Evolutionary conservation across 2,888 invertebrate species (phyloP).

Genomic region (Gandaritis pyraliata): DNA sequence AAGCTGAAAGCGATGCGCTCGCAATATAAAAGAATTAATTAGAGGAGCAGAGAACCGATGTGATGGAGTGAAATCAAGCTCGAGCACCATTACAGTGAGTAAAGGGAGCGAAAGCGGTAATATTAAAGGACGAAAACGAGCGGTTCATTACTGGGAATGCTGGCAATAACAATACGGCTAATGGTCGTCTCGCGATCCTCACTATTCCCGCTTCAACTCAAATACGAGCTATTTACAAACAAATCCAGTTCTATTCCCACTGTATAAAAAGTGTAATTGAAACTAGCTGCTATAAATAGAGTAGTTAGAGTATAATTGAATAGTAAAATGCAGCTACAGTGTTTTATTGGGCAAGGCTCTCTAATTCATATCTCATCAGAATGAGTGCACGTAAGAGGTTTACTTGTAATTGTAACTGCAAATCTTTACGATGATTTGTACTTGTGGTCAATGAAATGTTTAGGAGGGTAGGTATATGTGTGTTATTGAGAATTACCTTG

Average conservation of each 20-base stretch:
- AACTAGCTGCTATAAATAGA: conserved; percentile 44
- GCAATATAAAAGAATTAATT: conserved; percentile 69
- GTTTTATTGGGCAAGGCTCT: conserved; percentile 57
- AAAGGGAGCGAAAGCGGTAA: conserved; percentile 72
- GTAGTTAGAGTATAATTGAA: conserved; percentile 41
- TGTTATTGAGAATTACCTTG: too few species aligned
- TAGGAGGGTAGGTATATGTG: too few species aligned
- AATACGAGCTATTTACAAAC: conserved; percentile 63
- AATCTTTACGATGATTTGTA: too few species aligned
- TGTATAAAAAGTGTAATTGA: conserved; percentile 34
- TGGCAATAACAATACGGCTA: conserved; percentile 82
- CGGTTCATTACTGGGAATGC: conserved; percentile 80
- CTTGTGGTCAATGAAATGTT: too few species aligned
- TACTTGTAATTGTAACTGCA: not conserved
- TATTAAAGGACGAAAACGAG: conserved; percentile 81
- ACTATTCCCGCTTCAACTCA: conserved; percentile 69
- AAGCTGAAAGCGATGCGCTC: conserved; percentile 47
- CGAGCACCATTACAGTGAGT: conserved; percentile 67
- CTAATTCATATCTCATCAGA: conserved; percentile 12
- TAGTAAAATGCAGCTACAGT: conserved; percentile 42
- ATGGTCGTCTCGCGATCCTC: conserved; percentile 74
- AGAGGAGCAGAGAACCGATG: conserved; percentile 64
- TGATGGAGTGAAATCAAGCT: conserved; percentile 72
- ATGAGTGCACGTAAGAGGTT: not conserved
- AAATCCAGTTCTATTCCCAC: conserved; percentile 54